Percentiles rank a stretch among this genome's conserved stretches.
Evolutionary conservation across 2,888 invertebrate species (phyloP).

Genomic region (Hymenopus coronatus): DNA sequence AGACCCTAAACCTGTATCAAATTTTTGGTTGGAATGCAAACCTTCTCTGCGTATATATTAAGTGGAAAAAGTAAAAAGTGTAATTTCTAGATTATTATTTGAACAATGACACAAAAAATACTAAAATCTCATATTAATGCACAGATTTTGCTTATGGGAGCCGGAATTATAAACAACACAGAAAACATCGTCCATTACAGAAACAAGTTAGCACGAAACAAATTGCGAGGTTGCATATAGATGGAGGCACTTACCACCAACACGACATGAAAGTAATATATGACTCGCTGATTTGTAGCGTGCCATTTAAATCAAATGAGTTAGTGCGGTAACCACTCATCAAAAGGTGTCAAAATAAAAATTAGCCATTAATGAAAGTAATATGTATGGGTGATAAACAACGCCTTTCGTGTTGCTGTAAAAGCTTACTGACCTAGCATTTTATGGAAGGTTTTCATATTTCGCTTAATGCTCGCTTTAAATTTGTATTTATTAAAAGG

Average conservation of each 20-base stretch:
- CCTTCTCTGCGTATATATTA: too few relatives aligned
- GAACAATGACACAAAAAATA: too few relatives aligned
- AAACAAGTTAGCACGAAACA: neutral
- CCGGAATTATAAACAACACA: too few relatives aligned
- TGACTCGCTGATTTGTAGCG: neutral
- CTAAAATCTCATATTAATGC: too few relatives aligned
- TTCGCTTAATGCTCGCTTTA: neutral
- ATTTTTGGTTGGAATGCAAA: too few relatives aligned
- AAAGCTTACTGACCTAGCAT: neutral
- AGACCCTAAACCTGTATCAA: too few relatives aligned
- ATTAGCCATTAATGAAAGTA: neutral
- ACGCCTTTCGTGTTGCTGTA: neutral
- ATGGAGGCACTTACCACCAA: neutral
- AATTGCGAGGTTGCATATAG: neutral
- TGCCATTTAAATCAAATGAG: neutral
- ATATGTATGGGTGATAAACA: neutral
- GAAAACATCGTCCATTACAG: neutral
- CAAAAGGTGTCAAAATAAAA: neutral
- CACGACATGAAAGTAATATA: neutral
- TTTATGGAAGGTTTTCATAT: neutral
- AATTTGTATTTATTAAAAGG: neutral
- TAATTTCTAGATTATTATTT: too few relatives aligned
- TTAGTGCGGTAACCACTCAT: neutral
- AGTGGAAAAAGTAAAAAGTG: too few relatives aligned
- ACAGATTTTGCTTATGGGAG: too few relatives aligned